Base-by-base conservation (phyloP, 2,797 vertebrate genomes). In the Hypotaenidia okinawae region DNA sequence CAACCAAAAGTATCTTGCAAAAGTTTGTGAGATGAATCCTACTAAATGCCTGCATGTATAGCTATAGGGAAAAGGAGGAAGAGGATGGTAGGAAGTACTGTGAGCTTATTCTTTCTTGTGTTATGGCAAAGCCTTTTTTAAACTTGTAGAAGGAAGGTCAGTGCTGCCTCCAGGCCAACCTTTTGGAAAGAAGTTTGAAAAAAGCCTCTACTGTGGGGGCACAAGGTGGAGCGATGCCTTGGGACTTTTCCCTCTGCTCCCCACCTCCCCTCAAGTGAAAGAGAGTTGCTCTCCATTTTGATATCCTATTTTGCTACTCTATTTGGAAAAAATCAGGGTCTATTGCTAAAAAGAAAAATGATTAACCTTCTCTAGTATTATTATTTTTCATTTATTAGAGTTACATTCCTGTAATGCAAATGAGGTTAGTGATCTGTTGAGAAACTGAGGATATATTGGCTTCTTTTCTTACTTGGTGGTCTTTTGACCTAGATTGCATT, bases 191-290 rank as follows among this genome's bases (percentile, higher is more conserved):
- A 7, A 23, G 55, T 43, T 86, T 84, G 55, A 80, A 43, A 39
- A n/a, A 72, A 27, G 4, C 18, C 59, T 8, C 32, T 91, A 16
- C n/a, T 66, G 12, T 47, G 16, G 25, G 13, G n/a, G 7, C 18
- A 85, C n/a, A 14, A 84, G 69, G 24, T 24, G 3, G 19, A 72
- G 11, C 2, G 5, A 13, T 1, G 10, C 16, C 30, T 55, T 0
- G 2, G 27, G 24, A 6, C 23, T 64, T 76, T 9, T 18, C 32
- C 23, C 11, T 33, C 49, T 49, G 27, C 43, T 18, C 43, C 16
- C 9, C 5, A 8, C 4, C 5, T 41, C 41, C 41, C 41, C 41
- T 41, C 1, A 1, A 0, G 0, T 37, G 32, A 67, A 47, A 63
- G 27, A 6, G 39, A 68, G 9, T n/a, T 94, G 55, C 9, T 87